Evolutionary conservation across 2,888 invertebrate genomes (phyloP), one percentile per base, ranked within the genome.

Genomic region (Scaptomyza cyrtandrae): DNA sequence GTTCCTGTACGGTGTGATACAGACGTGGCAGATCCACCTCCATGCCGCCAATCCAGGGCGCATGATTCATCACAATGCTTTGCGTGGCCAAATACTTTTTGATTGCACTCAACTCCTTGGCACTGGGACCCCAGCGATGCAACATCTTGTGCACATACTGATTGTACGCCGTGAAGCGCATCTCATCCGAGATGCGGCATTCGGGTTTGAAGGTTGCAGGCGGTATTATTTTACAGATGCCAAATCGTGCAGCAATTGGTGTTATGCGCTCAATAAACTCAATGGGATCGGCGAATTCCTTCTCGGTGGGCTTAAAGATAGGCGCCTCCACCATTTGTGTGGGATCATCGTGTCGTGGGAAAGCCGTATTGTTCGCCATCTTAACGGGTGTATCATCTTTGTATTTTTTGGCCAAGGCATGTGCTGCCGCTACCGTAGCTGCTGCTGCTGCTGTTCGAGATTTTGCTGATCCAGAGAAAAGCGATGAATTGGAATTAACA

Each of bases 141-240:
- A 96, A 93, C 94, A 98, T 95, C 73, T 97, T 96, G 82, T 97
- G 96, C 1, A 98, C 95, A 85, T 98, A 97, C 89, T 98, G 98
- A 91, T 98, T 97, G 73, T 96, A 96, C 0, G 97, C 96, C 0
- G 95, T 96, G 87, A 98, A 98, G 4, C 97, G 93, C 94, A 97
- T 95, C 68, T 97, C 96, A 72, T 98, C 97, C 11, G 95, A 94
- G 0, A 97, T 94, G 78, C 95, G 95, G 86, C 97, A 98, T 73
- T 96, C 96, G 1, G 97, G 96, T 85, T 95, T 95, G 87, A 97
- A 97, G 64, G 93, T 94, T 0, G 93, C 90, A 0, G 98, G 98
- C 3, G 98, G 97, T 24, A 98, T 95, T 29, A 98, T 96, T 74
- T 96, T 94, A 89, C 98, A 98, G 65, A 98, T 94, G 0, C 98